phyloP scores from a whole-genome alignment of 2,113 vertebrate species.

The Podarcis raffonei region DNA sequence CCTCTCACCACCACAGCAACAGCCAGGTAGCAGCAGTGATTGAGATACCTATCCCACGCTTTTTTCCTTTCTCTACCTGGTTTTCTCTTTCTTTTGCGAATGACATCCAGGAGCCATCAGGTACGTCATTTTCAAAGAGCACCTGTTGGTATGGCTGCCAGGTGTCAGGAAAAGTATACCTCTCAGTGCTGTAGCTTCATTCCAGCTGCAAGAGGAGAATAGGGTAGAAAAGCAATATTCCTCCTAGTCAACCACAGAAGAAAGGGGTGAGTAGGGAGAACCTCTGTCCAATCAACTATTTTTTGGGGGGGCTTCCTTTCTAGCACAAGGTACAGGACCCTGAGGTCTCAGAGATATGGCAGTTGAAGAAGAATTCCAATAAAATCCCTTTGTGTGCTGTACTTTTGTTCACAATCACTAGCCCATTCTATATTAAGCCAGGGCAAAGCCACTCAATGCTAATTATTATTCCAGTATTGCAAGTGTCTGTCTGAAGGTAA shows the following conservation, averaged over 20 bases:
- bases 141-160: background rate
- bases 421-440: background rate
- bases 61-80: too few relatives aligned
- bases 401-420: background rate
- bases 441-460: background rate
- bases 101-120: background rate
- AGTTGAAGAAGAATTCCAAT: background rate
- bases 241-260: background rate
- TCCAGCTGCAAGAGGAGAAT: background rate
- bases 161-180: background rate
- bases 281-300: too few relatives aligned
- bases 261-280: background rate
- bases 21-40: background rate
- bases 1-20: too few relatives aligned
- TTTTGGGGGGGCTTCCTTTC: background rate
- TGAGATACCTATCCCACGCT: background rate
- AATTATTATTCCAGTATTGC: background rate
- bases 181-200: background rate
- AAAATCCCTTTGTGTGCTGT: background rate
- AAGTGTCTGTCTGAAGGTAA: background rate
- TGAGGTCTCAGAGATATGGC: background rate
- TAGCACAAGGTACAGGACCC: background rate
- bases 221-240: background rate
- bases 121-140: background rate
- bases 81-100: too few relatives aligned